A percentile compares a stretch with the other conserved stretches of the same genome.
These are phyloP conservation scores for Centropus unirufus DNA, from an alignment of 2,113 vertebrate genomes.

Conservation along the genomic window DNA sequence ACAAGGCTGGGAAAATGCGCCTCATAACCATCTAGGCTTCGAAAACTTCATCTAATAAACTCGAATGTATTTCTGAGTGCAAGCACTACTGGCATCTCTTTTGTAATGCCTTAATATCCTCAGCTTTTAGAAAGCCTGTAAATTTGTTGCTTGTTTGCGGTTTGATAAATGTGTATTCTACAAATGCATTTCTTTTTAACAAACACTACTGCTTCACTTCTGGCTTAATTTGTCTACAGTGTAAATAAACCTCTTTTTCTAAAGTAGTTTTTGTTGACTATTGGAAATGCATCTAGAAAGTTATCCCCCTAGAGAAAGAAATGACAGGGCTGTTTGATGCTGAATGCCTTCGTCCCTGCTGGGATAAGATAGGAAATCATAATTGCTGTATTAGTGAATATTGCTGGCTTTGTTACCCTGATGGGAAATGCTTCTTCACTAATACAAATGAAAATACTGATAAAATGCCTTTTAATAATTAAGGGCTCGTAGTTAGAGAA, in stretches of 20 bases:
- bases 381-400: neutral
- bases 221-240: conserved; percentile 1
- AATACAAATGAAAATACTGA: conserved; percentile 7
- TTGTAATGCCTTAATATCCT: neutral
- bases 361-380: neutral
- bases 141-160: conserved; percentile 24
- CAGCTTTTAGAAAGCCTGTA: conserved; percentile 26
- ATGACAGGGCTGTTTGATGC: neutral
- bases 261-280: conserved; percentile 14
- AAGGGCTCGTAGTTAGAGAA: neutral
- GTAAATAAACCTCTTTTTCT: conserved; percentile 10
- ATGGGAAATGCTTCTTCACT: neutral
- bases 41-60: neutral
- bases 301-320: conserved; percentile 25
- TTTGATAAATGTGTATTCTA: neutral
- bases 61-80: neutral
- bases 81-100: conserved; percentile 7
- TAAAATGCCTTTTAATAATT: conserved; percentile 39
- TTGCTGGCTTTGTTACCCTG: neutral
- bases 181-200: neutral
- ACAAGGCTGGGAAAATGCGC: conserved; percentile 32
- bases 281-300: neutral
- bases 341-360: neutral
- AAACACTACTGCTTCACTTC: neutral
- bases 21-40: neutral